These are phyloP conservation scores for Porites lutea DNA, from an alignment of 64 coral and sea anemone species.

Conservation along the genomic window DNA sequence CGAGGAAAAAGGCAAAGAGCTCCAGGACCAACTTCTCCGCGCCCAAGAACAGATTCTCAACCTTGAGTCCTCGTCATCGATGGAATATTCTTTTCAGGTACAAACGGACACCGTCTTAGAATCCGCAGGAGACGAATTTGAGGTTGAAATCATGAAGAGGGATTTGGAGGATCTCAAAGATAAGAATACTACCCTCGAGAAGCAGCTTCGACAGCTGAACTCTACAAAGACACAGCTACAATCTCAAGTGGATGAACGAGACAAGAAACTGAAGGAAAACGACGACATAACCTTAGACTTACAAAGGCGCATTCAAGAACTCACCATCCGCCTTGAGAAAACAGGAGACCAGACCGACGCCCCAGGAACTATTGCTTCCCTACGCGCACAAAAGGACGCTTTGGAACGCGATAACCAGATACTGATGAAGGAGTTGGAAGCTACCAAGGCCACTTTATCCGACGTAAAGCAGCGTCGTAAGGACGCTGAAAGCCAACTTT, in stretches of 20 bases:
- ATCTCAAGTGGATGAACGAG: constrained; percentile 35
- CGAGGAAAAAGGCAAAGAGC: constrained; percentile 79
- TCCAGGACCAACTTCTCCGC: constrained; percentile 61
- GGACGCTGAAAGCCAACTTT: constrained; percentile 70
- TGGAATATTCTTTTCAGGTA: constrained; percentile 51
- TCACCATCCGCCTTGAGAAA: constrained; percentile 69
- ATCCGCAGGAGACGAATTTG: constrained; percentile 66
- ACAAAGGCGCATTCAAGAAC: constrained; percentile 67
- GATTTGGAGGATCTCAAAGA: constrained; percentile 82
- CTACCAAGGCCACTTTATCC: constrained; percentile 46
- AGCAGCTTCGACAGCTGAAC: constrained; percentile 42
- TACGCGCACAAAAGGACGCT: constrained; percentile 77
- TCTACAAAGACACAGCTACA: constrained; percentile 67
- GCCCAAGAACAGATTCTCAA: constrained; percentile 76
- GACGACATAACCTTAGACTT: constrained; percentile 81
- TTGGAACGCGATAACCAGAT: constrained; percentile 87
- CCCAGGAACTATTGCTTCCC: constrained; percentile 80
- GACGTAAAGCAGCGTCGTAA: constrained; percentile 61
- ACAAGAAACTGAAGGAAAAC: constrained; percentile 70
- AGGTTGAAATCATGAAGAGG: constrained; percentile 63
- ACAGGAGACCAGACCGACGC: constrained; percentile 87
- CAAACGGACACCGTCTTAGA: constrained; percentile 23
- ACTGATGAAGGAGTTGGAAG: constrained; percentile 72
- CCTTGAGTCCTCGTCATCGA: constrained; percentile 57
- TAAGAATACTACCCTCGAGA: constrained; percentile 74